Conservation (phyloP, 2,888 invertebrate species). For the Clunio marinus region DNA sequence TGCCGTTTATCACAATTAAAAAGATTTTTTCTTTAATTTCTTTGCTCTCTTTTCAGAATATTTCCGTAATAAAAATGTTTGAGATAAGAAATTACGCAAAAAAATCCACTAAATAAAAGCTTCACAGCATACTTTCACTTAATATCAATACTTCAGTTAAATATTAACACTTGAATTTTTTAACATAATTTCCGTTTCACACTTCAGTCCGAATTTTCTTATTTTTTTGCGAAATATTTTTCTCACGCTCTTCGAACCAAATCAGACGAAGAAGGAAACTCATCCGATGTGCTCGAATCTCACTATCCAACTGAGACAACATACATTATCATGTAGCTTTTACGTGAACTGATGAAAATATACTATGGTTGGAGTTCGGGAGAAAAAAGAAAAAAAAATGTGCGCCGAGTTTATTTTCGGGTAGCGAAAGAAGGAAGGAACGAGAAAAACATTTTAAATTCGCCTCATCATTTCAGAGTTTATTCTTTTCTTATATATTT, state of each 20-base stretch:
- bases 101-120: too few species aligned
- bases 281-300: conserved; percentile 15
- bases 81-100: too few species aligned
- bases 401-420: conserved; percentile 35
- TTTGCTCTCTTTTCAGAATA: not conserved
- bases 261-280: not conserved
- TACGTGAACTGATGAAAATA: conserved; percentile 33
- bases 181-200: too few species aligned
- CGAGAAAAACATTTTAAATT: conserved; percentile 17
- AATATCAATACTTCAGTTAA: too few species aligned
- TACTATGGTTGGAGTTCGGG: not conserved
- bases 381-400: not conserved
- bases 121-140: too few species aligned
- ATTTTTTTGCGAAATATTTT: not conserved
- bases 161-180: too few species aligned
- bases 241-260: not conserved
- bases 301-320: conserved; percentile 21
- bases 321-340: conserved; percentile 33
- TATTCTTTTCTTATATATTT: too few species aligned
- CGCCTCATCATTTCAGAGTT: conserved; percentile 28
- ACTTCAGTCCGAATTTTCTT: not conserved
- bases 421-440: conserved; percentile 2
- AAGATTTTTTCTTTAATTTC: not conserved
- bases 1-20: conserved; percentile 14
- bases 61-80: too few species aligned